Evolutionary conservation across 1,140 invertebrate genomes (phyloP).

Genomic region (Temnothorax longispinosus): DNA sequence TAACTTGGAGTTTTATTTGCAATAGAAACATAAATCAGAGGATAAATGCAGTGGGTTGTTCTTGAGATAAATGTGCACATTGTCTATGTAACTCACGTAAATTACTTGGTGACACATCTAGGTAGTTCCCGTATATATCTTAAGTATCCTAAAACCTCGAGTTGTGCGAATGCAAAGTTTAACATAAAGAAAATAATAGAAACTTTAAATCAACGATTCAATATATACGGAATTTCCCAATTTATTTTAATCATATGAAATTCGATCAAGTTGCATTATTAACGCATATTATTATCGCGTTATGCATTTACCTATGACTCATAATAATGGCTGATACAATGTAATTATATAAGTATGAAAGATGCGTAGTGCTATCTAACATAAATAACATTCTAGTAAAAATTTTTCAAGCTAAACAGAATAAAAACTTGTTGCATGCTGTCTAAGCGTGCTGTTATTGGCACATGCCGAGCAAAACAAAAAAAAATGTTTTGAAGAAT

Average conservation of each 20-base stretch:
- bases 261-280: background rate
- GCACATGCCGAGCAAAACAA: background rate
- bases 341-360: background rate
- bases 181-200: background rate
- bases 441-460: background rate
- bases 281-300: background rate
- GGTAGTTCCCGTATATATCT: background rate
- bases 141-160: background rate
- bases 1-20: background rate
- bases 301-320: background rate
- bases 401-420: background rate
- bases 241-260: background rate
- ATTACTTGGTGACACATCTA: background rate
- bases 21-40: background rate
- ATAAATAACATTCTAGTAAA: background rate
- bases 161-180: background rate
- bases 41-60: background rate
- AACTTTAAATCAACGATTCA: background rate
- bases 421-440: background rate
- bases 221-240: background rate
- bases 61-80: slow-evolving; percentile 9
- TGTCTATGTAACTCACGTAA: background rate
- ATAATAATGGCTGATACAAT: background rate
- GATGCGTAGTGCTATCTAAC: background rate
- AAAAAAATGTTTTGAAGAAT: background rate